phyloP scores from a whole-genome alignment of 2,797 vertebrate species.

The Acanthiza pusilla region DNA sequence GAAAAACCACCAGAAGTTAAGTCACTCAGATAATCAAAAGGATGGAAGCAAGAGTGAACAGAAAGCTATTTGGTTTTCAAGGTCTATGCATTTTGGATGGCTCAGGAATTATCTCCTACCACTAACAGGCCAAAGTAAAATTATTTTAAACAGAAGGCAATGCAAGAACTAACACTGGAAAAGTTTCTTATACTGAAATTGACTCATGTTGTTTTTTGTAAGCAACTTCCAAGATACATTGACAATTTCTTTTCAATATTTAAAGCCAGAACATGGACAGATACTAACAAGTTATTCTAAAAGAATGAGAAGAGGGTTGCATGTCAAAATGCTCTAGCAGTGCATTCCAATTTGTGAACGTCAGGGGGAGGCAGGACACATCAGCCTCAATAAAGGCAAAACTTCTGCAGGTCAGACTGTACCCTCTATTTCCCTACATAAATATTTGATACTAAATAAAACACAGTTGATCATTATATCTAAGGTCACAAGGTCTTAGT shows the following conservation, averaged over 20 bases:
- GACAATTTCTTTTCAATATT: not conserved
- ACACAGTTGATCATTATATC: not conserved
- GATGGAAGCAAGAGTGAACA: not conserved
- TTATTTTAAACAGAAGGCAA: not conserved
- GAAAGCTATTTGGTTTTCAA: not conserved
- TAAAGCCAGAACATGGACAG: not conserved
- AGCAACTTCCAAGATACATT: not conserved
- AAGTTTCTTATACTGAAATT: not conserved
- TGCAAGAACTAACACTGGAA: not conserved
- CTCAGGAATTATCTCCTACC: not conserved
- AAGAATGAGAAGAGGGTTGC: not conserved
- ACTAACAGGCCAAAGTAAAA: not conserved
- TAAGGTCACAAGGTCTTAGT: not conserved
- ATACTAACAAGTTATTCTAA: not conserved
- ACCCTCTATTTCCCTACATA: not conserved
- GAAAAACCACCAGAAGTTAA: not conserved
- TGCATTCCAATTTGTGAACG: not conserved
- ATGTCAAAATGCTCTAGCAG: not conserved
- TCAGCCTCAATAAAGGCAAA: not conserved
- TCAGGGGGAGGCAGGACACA: not conserved
- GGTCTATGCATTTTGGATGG: not conserved
- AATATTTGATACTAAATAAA: not conserved
- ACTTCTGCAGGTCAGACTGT: not conserved
- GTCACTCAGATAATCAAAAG: not conserved
- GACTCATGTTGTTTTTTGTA: fast-evolving